Evolutionary conservation across 2,888 invertebrate species (phyloP).

Genomic region (Sipha maydis): DNA sequence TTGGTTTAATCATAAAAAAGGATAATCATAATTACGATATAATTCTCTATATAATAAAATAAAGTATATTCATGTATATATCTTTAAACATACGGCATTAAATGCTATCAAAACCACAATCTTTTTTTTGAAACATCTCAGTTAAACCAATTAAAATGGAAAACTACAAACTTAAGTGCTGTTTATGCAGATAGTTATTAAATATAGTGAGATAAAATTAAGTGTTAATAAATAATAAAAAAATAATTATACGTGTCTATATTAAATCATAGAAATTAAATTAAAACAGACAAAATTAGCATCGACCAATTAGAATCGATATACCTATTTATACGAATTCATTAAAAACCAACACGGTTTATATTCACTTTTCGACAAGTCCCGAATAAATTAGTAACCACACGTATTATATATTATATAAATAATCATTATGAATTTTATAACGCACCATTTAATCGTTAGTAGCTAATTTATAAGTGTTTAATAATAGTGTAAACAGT

Average conservation of each 20-base stretch:
- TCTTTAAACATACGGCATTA: too few species aligned
- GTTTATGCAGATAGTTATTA: too few species aligned
- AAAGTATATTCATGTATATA: too few species aligned
- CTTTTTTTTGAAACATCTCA: too few species aligned
- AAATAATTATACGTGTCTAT: not conserved
- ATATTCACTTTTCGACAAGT: not conserved
- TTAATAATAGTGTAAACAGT: not conserved
- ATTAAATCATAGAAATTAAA: not conserved
- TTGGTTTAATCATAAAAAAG: too few species aligned
- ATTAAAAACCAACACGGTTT: not conserved
- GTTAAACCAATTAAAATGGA: too few species aligned
- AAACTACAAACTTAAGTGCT: too few species aligned
- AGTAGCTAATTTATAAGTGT: not conserved
- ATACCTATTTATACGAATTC: not conserved
- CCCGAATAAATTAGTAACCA: not conserved
- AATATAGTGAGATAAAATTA: too few species aligned
- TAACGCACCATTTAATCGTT: not conserved
- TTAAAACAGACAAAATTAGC: not conserved
- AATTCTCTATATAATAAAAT: too few species aligned
- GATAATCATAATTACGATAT: too few species aligned
- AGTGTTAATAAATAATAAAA: not conserved
- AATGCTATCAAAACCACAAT: too few species aligned
- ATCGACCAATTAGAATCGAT: not conserved
- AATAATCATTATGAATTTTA: not conserved
- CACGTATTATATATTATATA: not conserved